Evolutionary conservation across 1,140 invertebrate species (phyloP), one percentile per base, ranked within the genome.

Genomic region (Rhagoletis pomonella): DNA sequence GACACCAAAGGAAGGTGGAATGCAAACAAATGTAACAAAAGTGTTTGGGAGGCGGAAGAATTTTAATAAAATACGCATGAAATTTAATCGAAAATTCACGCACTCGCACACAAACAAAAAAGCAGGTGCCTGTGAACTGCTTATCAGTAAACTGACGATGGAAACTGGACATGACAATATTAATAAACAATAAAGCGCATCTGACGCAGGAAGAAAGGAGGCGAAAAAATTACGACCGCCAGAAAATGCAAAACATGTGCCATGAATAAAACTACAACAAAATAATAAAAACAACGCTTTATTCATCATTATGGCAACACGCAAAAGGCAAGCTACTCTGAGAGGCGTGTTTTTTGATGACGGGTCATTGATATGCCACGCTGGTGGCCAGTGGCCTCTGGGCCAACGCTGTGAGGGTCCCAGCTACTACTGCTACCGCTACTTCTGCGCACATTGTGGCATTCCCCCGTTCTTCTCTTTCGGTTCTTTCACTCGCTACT

Each of bases 221-320:
- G 29, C 50, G 42, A 6, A 73, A 47, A 47, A n/a, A 44, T 14
- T 47, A 0, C 39, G 17, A n/a, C n/a, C n/a, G n/a, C n/a, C 4
- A 69, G 19, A 69, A 69, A 73, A 73, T 47, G 67, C 67, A 73
- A 73, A 73, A 73, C 67, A 73, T 73, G 42, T 73, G 67, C 67
- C 12, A 47, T 44, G 3, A 44, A 47, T 1, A 47, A 17, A 67
- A 10, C 67, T 17, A 73, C 5, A 73, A 73, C 4, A 73, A 47
- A 47, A 73, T 6, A 65, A 62, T 17, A 39, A 67, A 2, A 67
- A 14, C 29, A 42, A 67, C 2, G n/a, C 39, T 67, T 67, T 67
- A 19, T 39, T 42, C 64, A 39, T 67, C 64, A 67, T 42, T 67
- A 67, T 39, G 64, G 12, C 14, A 73, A n/a, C 42, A 73, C 29